Conservation (phyloP, 2,888 invertebrate species). For the Zeuzera pyrina region DNA sequence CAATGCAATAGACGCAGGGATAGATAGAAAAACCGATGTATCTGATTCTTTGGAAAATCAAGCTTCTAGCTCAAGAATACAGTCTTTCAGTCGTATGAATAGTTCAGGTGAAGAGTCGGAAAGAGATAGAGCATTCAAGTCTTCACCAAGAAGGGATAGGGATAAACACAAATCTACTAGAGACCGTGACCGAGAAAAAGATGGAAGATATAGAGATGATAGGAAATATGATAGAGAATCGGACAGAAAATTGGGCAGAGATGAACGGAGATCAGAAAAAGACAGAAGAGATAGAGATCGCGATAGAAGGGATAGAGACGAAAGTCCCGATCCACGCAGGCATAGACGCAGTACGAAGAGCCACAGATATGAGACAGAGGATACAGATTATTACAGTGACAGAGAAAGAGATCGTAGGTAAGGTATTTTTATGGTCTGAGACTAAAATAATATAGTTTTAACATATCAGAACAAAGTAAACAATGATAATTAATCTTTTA, state of each 20-base stretch:
- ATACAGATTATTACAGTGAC: conserved; percentile 80
- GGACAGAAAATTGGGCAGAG: conserved; percentile 34
- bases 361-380: conserved; percentile 76
- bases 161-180: conserved; percentile 40
- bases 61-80: conserved; percentile 34
- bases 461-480: background rate
- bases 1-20: conserved; percentile 29
- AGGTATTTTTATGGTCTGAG: conserved; percentile 4
- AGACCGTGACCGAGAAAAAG: conserved; percentile 38
- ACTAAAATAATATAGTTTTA: conserved; percentile 1
- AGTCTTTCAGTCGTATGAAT: conserved; percentile 40
- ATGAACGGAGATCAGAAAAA: conserved; percentile 33
- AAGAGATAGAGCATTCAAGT: conserved; percentile 46
- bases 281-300: conserved; percentile 35
- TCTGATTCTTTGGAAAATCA: conserved; percentile 44
- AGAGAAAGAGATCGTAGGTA: conserved; percentile 71
- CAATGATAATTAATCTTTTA: background rate
- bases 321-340: conserved; percentile 42
- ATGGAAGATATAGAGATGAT: conserved; percentile 43
- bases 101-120: conserved; percentile 63
- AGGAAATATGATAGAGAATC: conserved; percentile 43
- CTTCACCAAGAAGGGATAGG: conserved; percentile 46
- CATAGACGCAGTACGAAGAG: conserved; percentile 48
- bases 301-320: conserved; percentile 24
- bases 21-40: conserved; percentile 36